Evolutionary conservation across 2,888 invertebrate genomes (phyloP).

Genomic region (Limnephilus lunatus): DNA sequence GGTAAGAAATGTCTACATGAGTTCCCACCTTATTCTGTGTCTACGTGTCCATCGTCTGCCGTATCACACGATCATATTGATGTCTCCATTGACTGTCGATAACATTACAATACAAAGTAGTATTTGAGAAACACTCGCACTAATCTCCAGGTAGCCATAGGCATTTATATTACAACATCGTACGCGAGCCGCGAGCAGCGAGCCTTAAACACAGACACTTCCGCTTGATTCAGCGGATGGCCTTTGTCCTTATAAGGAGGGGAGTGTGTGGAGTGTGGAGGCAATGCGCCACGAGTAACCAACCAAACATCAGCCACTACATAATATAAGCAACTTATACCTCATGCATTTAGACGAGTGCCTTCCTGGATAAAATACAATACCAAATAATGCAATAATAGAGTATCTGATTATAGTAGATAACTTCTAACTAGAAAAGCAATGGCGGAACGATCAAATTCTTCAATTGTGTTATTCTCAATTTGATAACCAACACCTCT

Average conservation of each 20-base stretch:
- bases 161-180: slow-evolving; percentile 50
- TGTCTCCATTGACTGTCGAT: slow-evolving; percentile 2
- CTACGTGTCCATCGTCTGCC: neutral
- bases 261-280: slow-evolving; percentile 37
- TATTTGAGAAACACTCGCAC: neutral
- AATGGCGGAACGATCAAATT: neutral
- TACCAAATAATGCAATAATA: neutral
- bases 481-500: no score
- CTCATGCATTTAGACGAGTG: neutral
- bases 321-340: neutral
- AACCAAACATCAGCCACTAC: neutral
- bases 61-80: neutral
- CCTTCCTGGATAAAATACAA: neutral
- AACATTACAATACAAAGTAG: neutral
- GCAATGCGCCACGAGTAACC: slow-evolving; percentile 10
- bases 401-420: neutral
- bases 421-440: neutral
- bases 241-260: slow-evolving; percentile 60
- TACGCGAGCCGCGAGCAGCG: slow-evolving; percentile 50
- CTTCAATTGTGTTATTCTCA: neutral
- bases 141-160: slow-evolving; percentile 14
- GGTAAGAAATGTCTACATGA: neutral
- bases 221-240: slow-evolving; percentile 60
- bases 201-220: slow-evolving; percentile 54
- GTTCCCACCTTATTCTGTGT: neutral